Percentiles rank a stretch among this genome's conserved stretches.
These are phyloP conservation scores for Synanthedon myopaeformis DNA, from an alignment of 2,888 invertebrate species.

Conservation along the genomic window DNA sequence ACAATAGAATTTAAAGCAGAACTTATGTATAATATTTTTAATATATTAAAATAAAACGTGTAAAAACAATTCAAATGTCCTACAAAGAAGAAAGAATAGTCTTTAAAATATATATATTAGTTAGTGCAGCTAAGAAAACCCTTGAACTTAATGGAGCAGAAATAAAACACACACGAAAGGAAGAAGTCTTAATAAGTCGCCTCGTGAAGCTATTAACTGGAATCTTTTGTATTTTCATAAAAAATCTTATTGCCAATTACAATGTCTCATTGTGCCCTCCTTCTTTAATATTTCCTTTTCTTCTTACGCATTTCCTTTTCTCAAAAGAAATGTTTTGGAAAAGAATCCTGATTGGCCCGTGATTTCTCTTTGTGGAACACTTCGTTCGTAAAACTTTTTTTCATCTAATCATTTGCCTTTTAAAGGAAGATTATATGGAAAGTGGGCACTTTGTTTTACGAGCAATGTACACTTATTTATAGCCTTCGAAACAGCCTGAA, in stretches of 20 bases:
- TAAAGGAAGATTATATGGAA: neutral
- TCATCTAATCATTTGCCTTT: slow-evolving; percentile 1
- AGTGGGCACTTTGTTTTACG: neutral
- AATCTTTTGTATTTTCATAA: neutral
- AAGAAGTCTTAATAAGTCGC: too few species aligned
- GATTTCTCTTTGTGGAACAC: slow-evolving; percentile 22
- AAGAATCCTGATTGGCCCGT: slow-evolving; percentile 27
- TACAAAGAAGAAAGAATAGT: too few species aligned
- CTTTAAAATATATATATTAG: too few species aligned
- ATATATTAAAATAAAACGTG: too few species aligned
- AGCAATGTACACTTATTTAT: neutral
- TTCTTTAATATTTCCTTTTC: slow-evolving; percentile 22
- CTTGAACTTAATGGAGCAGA: too few species aligned
- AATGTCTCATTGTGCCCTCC: slow-evolving; percentile 7
- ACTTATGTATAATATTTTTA: too few species aligned
- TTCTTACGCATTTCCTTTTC: slow-evolving; percentile 16
- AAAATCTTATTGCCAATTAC: slow-evolving; percentile 6
- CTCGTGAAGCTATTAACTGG: too few species aligned
- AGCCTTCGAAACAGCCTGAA: neutral
- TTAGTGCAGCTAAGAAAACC: too few species aligned
- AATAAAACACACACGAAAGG: too few species aligned
- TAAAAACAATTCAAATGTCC: too few species aligned
- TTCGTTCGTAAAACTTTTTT: slow-evolving; percentile 3
- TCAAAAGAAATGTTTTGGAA: slow-evolving; percentile 23
- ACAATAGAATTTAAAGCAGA: too few species aligned